phyloP scores from a whole-genome alignment of 1,140 invertebrate genomes.

The Lordiphosa collinella region DNA sequence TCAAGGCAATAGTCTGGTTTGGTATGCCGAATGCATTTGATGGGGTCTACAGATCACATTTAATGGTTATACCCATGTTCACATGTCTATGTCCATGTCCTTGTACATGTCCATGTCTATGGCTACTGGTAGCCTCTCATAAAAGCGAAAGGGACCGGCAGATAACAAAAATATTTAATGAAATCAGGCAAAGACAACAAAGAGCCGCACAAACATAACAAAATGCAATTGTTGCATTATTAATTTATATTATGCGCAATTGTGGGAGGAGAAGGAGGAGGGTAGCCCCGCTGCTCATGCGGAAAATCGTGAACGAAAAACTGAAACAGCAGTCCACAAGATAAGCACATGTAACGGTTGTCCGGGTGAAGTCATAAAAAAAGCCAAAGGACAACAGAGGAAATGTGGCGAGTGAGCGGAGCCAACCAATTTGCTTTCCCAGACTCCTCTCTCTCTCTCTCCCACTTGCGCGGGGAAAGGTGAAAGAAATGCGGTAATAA shows the following conservation, averaged over 20 bases:
- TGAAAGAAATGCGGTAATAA: constrained; percentile 74
- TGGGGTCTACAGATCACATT: constrained; percentile 28
- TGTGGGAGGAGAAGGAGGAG: constrained; percentile 34
- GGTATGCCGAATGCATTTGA: constrained; percentile 54
- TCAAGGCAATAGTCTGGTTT: constrained; percentile 21
- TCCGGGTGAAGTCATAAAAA: constrained; percentile 36
- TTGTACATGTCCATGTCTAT: constrained; percentile 1
- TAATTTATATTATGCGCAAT: constrained; percentile 78
- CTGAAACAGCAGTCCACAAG: constrained; percentile 37
- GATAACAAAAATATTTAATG: constrained; percentile 73
- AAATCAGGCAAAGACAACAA: constrained; percentile 55
- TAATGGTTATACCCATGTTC: constrained; percentile 53
- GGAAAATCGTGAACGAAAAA: constrained; percentile 56
- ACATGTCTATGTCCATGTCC: constrained; percentile 6
- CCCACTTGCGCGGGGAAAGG: constrained; percentile 34
- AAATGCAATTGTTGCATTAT: constrained; percentile 77
- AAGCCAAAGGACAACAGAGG: constrained; percentile 31
- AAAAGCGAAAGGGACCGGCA: constrained; percentile 42
- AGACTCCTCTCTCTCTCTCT: constrained; percentile 2
- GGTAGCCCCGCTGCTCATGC: constrained; percentile 37
- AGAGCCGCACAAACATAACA: constrained; percentile 44
- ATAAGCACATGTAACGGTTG: constrained; percentile 63
- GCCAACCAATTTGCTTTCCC: constrained; percentile 57
- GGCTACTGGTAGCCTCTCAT: constrained; percentile 28
- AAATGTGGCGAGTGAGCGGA: constrained; percentile 10